phyloP scores from a whole-genome alignment of 2,113 vertebrate genomes.

The Neolamprologus cancellatus region DNA sequence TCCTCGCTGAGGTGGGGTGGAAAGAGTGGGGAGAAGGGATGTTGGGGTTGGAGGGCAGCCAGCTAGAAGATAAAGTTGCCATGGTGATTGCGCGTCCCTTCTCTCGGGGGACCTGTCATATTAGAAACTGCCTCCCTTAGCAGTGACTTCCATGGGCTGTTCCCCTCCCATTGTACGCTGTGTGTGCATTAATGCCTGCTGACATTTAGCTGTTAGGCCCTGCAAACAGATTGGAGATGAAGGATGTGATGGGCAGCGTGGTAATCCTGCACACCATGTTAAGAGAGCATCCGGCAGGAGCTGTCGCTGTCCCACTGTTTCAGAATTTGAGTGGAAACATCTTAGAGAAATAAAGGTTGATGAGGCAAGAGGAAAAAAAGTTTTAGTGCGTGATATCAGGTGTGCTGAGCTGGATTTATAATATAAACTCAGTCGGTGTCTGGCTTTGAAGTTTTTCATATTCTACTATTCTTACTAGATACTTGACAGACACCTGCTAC shows the following conservation, averaged over 20 bases:
- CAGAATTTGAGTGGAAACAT: background rate
- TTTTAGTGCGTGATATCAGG: background rate
- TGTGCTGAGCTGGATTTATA: background rate
- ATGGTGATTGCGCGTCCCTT: constrained; percentile 23
- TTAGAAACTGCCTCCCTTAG: background rate
- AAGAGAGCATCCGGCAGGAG: background rate
- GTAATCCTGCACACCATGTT: background rate
- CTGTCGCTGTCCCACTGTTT: background rate
- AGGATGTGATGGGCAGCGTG: background rate
- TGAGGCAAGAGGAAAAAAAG: background rate
- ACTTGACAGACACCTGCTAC: constrained; percentile 24
- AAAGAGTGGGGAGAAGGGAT: background rate
- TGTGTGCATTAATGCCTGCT: constrained; percentile 37
- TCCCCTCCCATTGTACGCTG: background rate
- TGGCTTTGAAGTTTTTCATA: constrained; percentile 41
- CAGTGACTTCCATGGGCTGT: background rate
- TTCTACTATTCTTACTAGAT: constrained; percentile 16
- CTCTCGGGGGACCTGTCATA: constrained; percentile 23
- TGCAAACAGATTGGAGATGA: constrained; percentile 9
- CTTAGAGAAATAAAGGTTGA: constrained; percentile 14
- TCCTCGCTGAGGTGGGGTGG: background rate
- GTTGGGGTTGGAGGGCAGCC: background rate
- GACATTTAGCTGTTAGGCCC: constrained; percentile 39
- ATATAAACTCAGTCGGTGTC: background rate
- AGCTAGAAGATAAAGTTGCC: constrained; percentile 21